These are phyloP conservation scores for Podarcis muralis DNA, from an alignment of 2,113 vertebrate species.

Conservation along the genomic window DNA sequence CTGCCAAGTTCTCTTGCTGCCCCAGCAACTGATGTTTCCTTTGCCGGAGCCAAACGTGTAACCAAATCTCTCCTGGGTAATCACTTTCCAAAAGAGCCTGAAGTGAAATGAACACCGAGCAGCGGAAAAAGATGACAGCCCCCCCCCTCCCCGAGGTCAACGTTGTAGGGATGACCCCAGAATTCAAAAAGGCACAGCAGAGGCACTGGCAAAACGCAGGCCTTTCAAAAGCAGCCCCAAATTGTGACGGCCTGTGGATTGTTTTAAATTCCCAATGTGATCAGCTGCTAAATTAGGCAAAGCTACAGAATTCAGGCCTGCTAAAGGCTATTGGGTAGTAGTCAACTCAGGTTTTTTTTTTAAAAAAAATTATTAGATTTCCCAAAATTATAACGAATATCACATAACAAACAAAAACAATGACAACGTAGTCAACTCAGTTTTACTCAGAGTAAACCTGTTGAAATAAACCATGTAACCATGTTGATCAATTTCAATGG, in stretches of 20 bases:
- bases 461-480: too few relatives aligned
- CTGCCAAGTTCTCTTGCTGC: background rate
- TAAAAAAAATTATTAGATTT: too few relatives aligned
- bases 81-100: background rate
- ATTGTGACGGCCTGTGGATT: background rate
- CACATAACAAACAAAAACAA: too few relatives aligned
- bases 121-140: background rate
- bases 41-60: conserved; percentile 38
- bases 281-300: background rate
- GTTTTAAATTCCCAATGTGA: background rate
- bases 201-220: background rate
- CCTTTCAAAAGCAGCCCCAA: background rate
- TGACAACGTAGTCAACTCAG: too few relatives aligned
- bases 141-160: background rate
- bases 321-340: background rate
- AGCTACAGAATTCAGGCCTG: background rate
- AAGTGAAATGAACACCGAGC: conserved; percentile 42
- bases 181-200: background rate
- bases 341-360: too few relatives aligned
- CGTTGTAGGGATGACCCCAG: background rate
- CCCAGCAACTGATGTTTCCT: background rate
- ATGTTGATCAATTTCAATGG: too few relatives aligned
- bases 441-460: too few relatives aligned
- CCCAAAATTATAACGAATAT: too few relatives aligned
- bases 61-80: conserved; percentile 42